Evolutionary conservation across 1,140 invertebrate genomes (phyloP), one percentile per base, ranked within the genome.

Genomic region (Tetramorium simillimum): DNA sequence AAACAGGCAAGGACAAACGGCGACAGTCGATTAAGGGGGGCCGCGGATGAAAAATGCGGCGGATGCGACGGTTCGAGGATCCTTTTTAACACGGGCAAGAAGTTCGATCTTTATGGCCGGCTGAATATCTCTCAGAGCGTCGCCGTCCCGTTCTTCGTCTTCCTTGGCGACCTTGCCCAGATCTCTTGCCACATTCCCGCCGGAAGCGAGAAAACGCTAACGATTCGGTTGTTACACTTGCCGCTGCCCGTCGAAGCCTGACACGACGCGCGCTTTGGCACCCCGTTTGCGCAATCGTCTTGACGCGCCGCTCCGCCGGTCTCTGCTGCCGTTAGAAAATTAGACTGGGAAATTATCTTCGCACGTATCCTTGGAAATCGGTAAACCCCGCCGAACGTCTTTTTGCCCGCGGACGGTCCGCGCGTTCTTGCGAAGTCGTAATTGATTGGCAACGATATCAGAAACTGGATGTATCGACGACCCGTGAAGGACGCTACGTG

Each of bases 161-260:
- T 51, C 5, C 24, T 1, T 43, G 33, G 40, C 7, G 14, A 28
- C 67, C 24, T 65, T 9, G 58, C 12, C 60, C 12, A 12, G 43
- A 70, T n/a, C 24, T 86, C 58, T 89, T 84, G 63, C 58, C 69
- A 60, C 60, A 86, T 53, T 53, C 62, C 70, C 49, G 49, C 58
- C 85, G 84, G 77, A 90, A 88, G 46, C 62, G 76, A 33, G 63
- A 86, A 86, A 86, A 86, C 60, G 53, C 84, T 90, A 90, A 88
- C 58, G 72, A 86, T 49, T 82, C 56, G 53, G 43, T 75, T 73
- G 72, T 72, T 70, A 56, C 63, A 18, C 51, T 53, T 12, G 63
- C n/a, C 28, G 33, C 21, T 63, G 40, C 46, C 76, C 84, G 62
- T 89, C 65, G 84, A 78, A 82, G 72, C 63, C 67, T 84, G 70